Evolutionary conservation across 2,797 vertebrate genomes (phyloP).

Genomic region (Halcyon smyrnensis): DNA sequence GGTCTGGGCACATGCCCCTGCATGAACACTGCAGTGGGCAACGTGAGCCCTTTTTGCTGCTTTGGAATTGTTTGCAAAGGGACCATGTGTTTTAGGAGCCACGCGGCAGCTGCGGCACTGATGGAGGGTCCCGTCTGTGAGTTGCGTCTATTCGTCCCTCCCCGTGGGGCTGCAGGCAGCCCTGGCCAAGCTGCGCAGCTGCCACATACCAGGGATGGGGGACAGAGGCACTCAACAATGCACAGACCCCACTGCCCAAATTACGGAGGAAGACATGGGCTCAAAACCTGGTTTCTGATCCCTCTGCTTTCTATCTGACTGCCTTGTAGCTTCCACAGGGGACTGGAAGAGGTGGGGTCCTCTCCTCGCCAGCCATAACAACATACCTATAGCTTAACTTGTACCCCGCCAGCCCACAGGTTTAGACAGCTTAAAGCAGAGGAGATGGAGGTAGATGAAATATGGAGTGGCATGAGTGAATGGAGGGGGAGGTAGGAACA

Average conservation of each 20-base stretch:
- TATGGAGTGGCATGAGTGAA: background rate
- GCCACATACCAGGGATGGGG: background rate
- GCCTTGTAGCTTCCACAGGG: background rate
- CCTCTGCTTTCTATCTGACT: background rate
- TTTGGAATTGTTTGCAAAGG: background rate
- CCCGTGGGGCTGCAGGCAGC: background rate
- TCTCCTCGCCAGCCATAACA: background rate
- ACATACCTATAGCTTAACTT: background rate
- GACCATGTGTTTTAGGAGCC: background rate
- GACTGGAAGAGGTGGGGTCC: background rate
- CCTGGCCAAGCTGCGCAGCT: fast-evolving
- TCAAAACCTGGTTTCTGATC: background rate
- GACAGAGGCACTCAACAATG: background rate
- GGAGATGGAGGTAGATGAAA: background rate
- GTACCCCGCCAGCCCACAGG: background rate
- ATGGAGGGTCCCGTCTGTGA: fast-evolving
- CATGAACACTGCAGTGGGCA: background rate
- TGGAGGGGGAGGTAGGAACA: background rate
- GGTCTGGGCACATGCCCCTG: background rate
- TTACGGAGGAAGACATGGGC: background rate
- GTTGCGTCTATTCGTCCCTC: background rate
- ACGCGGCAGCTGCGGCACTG: fast-evolving
- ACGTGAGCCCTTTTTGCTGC: background rate
- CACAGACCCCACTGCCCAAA: background rate
- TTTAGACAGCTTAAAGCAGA: conserved; percentile 1